These are phyloP conservation scores for Epiblema foenella DNA, from an alignment of 2,888 invertebrate species.

Conservation along the genomic window DNA sequence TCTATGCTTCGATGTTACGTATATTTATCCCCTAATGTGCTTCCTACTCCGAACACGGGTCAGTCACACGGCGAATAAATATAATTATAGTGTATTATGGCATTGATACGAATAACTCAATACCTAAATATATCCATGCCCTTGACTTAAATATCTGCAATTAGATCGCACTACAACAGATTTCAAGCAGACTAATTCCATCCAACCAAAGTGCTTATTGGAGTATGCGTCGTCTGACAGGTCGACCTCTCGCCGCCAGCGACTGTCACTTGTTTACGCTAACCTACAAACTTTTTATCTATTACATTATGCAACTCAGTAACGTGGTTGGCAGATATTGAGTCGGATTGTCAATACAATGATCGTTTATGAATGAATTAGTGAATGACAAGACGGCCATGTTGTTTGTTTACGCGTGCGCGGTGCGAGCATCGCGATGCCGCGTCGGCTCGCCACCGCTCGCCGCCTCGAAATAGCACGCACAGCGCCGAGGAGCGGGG, in stretches of 20 bases:
- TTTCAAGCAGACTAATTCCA: conserved; percentile 26
- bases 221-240: conserved; percentile 12
- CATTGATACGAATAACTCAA: conserved; percentile 14
- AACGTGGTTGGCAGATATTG: conserved; percentile 57
- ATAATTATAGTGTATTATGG: conserved; percentile 23
- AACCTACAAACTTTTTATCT: conserved; percentile 25
- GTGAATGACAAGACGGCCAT: conserved; percentile 82
- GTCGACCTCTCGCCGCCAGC: conserved; percentile 17
- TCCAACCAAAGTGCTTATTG: conserved; percentile 9
- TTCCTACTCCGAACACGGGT: conserved; percentile 14
- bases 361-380: conserved; percentile 82
- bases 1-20: background rate
- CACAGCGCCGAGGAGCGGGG: conserved; percentile 76
- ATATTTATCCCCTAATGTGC: conserved; percentile 11
- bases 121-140: conserved; percentile 41
- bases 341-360: conserved; percentile 75
- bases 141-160: conserved; percentile 45
- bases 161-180: conserved; percentile 38
- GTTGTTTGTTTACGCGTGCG: conserved; percentile 81
- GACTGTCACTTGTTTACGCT: conserved; percentile 30
- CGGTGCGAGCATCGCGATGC: conserved; percentile 67
- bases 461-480: conserved; percentile 82
- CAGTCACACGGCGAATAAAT: conserved; percentile 20
- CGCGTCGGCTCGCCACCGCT: conserved; percentile 69
- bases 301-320: conserved; percentile 45